phyloP scores from a whole-genome alignment of 23 tunicate species.

The Oikopleura albicans region DNA sequence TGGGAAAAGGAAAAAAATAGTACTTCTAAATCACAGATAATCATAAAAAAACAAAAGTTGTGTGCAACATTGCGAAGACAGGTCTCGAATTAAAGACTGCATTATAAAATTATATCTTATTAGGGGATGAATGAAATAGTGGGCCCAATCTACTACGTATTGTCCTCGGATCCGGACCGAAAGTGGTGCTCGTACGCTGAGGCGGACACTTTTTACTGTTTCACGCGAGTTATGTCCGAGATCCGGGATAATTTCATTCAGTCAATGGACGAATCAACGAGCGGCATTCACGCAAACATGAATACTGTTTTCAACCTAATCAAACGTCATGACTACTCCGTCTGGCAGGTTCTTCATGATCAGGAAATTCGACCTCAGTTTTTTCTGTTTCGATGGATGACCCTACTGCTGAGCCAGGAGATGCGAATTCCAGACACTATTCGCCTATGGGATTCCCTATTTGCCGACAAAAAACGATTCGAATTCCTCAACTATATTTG shows the following conservation, averaged over 20 bases:
- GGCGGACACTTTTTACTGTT: constrained; percentile 92
- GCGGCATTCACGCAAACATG: constrained; percentile 38
- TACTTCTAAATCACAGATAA: too few species aligned
- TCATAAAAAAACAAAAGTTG: too few species aligned
- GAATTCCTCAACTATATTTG: constrained; percentile 43
- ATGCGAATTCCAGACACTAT: constrained; percentile 75
- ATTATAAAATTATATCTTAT: too few species aligned
- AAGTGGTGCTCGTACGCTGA: constrained; percentile 72
- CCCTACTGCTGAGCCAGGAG: constrained; percentile 82
- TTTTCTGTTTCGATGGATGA: constrained; percentile 79
- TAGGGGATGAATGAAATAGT: constrained; percentile 82
- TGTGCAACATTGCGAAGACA: too few species aligned
- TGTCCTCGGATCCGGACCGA: constrained; percentile 57
- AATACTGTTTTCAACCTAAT: background rate
- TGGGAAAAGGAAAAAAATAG: too few species aligned
- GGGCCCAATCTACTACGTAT: constrained; percentile 70
- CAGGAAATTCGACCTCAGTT: constrained; percentile 44
- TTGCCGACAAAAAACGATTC: constrained; percentile 43
- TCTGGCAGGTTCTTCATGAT: constrained; percentile 17
- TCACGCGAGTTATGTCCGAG: constrained; percentile 72
- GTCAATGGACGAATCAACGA: constrained; percentile 37
- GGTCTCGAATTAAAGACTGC: too few species aligned
- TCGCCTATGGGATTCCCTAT: constrained; percentile 63
- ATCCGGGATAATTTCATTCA: constrained; percentile 81
- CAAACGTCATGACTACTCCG: background rate